Evolutionary conservation across 1,140 invertebrate species (phyloP), one percentile per base, ranked within the genome.

Genomic region (Conus betulinus): DNA sequence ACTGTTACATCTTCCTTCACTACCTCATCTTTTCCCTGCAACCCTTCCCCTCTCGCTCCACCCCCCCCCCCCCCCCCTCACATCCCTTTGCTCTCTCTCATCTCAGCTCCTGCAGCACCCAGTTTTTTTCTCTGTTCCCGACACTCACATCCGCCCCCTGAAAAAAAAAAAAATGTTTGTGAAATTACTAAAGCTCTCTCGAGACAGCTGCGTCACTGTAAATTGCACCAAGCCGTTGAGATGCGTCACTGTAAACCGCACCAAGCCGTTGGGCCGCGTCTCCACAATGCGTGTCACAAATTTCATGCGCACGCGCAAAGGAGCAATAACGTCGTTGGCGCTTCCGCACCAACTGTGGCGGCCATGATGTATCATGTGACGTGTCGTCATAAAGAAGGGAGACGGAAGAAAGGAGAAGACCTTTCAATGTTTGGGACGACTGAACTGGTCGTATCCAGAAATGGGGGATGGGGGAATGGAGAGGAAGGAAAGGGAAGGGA

Each of bases 281-380:
- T 25, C 39, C n/a, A 25, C 10, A 78, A 27, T 25, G 76, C 76
- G 76, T 78, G 76, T 25, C n/a, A 39, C 76, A 78, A 78, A 60
- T 78, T 78, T 78, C 76, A 78, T 78, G 76, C 76, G 76, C 76
- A 78, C 27, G 76, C 76, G 76, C 76, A 78, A 27, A 78, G 76
- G 76, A 78, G 76, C 76, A 78, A 78, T 78, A 78, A 78, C 8
- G 76, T 78, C 76, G 76, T 78, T 78, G 76, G 76, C 76, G 76
- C 76, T 23, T 78, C 25, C 76, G 76, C 76, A 78, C 76, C 76
- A 39, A 78, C 23, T 78, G 76, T 27, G 25, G 76, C 76, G 23
- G 76, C 76, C 76, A 78, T 78, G 76, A 78, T 78, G 76, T 78
- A 78, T 78, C 76, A 78, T 27, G 76, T 39, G 76, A 78, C 76